These are phyloP conservation scores for Pseudachorutes palmiensis DNA, from an alignment of 1,140 invertebrate species.

Conservation along the genomic window DNA sequence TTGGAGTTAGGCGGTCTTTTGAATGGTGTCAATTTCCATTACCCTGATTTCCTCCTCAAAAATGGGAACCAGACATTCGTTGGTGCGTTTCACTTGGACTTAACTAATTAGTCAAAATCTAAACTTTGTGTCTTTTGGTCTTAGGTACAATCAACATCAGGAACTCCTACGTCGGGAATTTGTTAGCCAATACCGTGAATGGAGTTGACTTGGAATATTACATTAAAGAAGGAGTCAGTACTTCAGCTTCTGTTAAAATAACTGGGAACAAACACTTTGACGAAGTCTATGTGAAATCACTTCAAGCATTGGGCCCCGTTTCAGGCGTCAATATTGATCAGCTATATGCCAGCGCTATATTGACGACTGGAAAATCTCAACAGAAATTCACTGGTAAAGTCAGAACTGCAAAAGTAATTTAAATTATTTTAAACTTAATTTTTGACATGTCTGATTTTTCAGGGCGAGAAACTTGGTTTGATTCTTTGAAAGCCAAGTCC, in stretches of 20 bases:
- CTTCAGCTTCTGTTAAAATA: neutral
- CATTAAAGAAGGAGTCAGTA: neutral
- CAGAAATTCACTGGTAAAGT: neutral
- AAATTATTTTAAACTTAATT: neutral
- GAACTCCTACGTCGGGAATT: neutral
- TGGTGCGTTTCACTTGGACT: conserved; percentile 1
- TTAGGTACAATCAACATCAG: neutral
- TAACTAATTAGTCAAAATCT: neutral
- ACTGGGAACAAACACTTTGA: conserved; percentile 2
- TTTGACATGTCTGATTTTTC: neutral
- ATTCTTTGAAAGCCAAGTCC: neutral
- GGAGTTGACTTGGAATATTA: conserved; percentile 1
- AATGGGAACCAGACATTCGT: conserved; percentile 3
- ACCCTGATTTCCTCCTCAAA: neutral
- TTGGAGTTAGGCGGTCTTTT: neutral
- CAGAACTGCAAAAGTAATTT: no score
- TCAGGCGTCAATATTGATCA: neutral
- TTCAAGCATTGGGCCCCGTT: neutral
- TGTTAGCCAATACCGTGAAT: neutral
- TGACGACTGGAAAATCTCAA: neutral
- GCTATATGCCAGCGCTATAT: neutral
- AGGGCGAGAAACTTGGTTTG: neutral
- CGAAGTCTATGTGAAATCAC: neutral
- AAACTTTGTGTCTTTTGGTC: neutral
- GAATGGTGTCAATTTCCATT: conserved; percentile 1